Evolutionary conservation across 2,113 vertebrate species (phyloP), one percentile per base, ranked within the genome.

Genomic region (Noctilio leporinus): DNA sequence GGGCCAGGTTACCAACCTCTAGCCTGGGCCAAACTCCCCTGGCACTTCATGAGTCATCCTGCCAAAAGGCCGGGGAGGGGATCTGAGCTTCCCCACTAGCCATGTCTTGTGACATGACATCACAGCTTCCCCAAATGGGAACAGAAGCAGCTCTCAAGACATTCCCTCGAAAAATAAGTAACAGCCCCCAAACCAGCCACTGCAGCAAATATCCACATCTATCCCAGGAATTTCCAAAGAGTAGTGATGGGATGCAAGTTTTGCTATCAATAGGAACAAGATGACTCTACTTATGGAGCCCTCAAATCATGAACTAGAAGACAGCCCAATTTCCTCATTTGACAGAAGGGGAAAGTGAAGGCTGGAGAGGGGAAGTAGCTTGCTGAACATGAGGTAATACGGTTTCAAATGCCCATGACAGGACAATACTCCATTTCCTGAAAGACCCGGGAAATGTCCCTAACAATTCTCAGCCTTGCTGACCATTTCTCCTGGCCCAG

Each of bases 61-160:
- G 16, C 65, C 3, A 49, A 76, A 38, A 67, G 35, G 45, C 49
- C 69, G 15, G 28, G 77, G 4, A 90, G 57, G 33, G 20, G 3
- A 35, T 59, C 47, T 19, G 38, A 53, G 83, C 38, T 93, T 95
- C 62, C 73, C 35, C 11, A 2, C 15, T 57, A 78, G 95, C 95
- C 15, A 69, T 73, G 93, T 94, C 96, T 82, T 57, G 45, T 86
- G 89, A 97, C 89, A 75, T 97, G 94, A 98, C 76, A 35, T 86
- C 96, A 95, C 40, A 85, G 75, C 84, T 95, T 93, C 96, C 96
- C 91, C 95, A 97, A 96, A 96, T 33, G 93, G 95, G 94, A 97
- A 96, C 82, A 95, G 91, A 97, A 0, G 51, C 91, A 86, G 85
- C 93, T 94, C 95, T 97, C 91, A 93, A 95, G 96, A 97, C 94